Base-by-base conservation (phyloP, 2,888 invertebrate species). In the Dorcus hopei region DNA sequence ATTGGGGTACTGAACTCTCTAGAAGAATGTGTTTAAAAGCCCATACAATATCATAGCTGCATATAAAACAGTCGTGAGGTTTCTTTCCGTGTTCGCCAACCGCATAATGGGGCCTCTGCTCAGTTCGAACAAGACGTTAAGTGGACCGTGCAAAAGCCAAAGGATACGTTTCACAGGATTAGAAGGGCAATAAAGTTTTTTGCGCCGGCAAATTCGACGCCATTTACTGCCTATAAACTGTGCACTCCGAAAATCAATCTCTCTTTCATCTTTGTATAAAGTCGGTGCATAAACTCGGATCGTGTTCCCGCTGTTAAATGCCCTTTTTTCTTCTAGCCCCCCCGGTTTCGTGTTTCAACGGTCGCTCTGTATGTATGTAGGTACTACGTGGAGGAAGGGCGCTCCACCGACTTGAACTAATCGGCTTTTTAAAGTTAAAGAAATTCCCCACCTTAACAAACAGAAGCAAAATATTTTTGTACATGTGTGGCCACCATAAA, bases 231-330 rank as follows among this genome's bases (percentile, higher is more conserved):
- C 45, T 9, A 9, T 45, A 16, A 45, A 45, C 16, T 3, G 26
- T 11, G 19, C 45, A 45, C 45, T 16, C 9, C 23, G 16, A 45
- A 45, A 45, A 45, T 45, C 45, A 19, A 11, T 19, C 26, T 33
- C 45, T 45, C 45, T 45, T 45, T 45, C 45, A 45, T 45, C 45
- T 45, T 45, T 45, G 14, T 6, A 45, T 19, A 19, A 45, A 45
- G 45, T 45, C 45, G 45, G n/a, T 41, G 41, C 14, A 41, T 41
- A 41, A 41, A 41, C 9, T 41, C 45, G 45, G 45, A 19, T 45
- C 45, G 45, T 23, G 9, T 45, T 45, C 45, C 45, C 45, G 26
- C 26, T 7, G 45, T 45, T 45, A 45, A 45, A 45, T 45, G 45
- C 45, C 45, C 23, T 7, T 33, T 33, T 33, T 45, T 45, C n/a